phyloP scores from a whole-genome alignment of 2,888 invertebrate genomes.

The Lycophotia porphyrea region DNA sequence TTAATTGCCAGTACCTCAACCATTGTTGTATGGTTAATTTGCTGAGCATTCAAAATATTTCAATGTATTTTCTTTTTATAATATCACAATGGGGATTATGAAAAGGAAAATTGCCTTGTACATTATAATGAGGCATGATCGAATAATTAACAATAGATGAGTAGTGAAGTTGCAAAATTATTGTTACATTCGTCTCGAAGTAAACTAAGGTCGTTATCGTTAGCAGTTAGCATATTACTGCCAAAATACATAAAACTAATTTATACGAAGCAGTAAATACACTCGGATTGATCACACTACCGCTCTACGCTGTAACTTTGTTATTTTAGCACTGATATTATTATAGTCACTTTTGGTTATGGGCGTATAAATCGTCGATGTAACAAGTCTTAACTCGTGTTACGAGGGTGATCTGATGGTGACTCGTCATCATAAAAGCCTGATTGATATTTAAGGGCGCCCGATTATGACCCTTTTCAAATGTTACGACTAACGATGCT shows the following conservation, averaged over 20 bases:
- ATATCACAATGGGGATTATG: not conserved
- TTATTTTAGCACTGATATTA: conserved; percentile 49
- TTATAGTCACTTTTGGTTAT: conserved; percentile 54
- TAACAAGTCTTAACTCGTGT: conserved; percentile 13
- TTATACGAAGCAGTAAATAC: conserved; percentile 71
- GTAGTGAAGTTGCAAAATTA: conserved; percentile 28
- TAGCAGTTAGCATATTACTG: conserved; percentile 63
- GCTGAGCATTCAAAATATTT: not conserved
- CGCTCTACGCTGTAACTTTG: conserved; percentile 57
- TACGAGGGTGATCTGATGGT: not conserved
- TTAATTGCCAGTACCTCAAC: not conserved
- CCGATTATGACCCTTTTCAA: conserved; percentile 13
- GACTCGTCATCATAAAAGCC: conserved; percentile 34
- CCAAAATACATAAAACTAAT: conserved; percentile 75
- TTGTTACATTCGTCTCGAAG: conserved; percentile 25
- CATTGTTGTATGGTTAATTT: not conserved
- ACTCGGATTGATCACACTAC: conserved; percentile 70
- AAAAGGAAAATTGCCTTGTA: not conserved
- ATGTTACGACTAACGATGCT: conserved; percentile 21
- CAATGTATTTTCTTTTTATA: too few relatives aligned
- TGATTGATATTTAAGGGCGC: conserved; percentile 26
- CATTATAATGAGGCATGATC: not conserved
- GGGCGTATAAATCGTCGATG: conserved; percentile 42
- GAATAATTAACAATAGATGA: conserved; percentile 34
- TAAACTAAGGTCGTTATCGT: conserved; percentile 60